A percentile compares a stretch with the other conserved stretches of the same genome.
Evolutionary conservation across 2,888 invertebrate species (phyloP).

Genomic region (Dichetophora obliterata): DNA sequence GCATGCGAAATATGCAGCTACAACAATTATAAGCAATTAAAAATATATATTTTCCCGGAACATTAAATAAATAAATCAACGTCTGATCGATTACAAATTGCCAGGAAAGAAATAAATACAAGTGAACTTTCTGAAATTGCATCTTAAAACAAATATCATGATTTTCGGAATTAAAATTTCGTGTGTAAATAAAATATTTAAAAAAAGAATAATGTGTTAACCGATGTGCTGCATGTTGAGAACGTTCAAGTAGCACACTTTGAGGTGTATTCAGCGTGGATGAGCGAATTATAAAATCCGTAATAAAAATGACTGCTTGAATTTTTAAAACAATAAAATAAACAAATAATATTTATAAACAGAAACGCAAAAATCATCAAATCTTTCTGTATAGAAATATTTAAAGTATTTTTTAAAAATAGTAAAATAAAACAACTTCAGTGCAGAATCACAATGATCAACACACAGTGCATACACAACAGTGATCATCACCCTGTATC

Average conservation of each 20-base stretch:
- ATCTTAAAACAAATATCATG: neutral
- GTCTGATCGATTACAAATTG: conserved; percentile 13
- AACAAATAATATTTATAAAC: neutral
- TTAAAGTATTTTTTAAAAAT: neutral
- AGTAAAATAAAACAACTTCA: neutral
- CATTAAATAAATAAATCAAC: conserved; percentile 16
- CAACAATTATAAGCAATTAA: neutral
- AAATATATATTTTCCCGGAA: conserved; percentile 15
- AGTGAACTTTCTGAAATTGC: neutral
- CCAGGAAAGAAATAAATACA: neutral
- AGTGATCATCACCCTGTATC: neutral
- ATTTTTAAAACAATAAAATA: conserved; percentile 23
- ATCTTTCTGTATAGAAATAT: neutral
- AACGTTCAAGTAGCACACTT: neutral
- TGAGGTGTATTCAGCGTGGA: neutral
- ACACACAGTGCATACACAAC: neutral
- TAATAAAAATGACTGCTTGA: neutral
- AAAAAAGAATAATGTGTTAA: conserved; percentile 35
- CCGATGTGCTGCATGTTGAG: neutral
- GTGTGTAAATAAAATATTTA: neutral
- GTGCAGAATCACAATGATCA: too few relatives aligned
- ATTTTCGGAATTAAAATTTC: too few relatives aligned
- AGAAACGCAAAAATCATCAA: neutral
- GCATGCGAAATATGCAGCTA: neutral
- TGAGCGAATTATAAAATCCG: neutral